Percentiles rank a stretch among this genome's conserved stretches.
These are phyloP conservation scores for Semaprochilodus insignis DNA, from an alignment of 2,797 vertebrate genomes.

Conservation along the genomic window DNA sequence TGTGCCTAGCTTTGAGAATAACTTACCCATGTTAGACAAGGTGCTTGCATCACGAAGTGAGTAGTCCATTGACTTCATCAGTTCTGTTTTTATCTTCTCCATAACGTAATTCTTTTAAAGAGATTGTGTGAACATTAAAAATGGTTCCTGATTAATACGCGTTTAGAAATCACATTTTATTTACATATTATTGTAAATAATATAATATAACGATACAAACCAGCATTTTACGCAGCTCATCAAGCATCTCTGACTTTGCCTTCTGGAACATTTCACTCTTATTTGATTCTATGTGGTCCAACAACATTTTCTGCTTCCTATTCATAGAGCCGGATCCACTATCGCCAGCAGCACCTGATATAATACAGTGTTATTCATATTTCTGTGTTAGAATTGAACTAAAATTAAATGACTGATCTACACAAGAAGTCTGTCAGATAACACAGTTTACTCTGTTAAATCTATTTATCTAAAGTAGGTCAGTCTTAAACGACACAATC, in stretches of 20 bases:
- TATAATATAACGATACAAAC: not conserved
- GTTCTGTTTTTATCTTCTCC: not conserved
- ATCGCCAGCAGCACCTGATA: not conserved
- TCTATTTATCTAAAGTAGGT: too few species aligned
- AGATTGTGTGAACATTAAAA: too few species aligned
- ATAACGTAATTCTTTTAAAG: not conserved
- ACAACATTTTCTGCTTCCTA: not conserved
- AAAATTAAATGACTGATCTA: not conserved
- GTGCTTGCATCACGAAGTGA: not conserved
- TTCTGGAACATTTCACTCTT: constrained; percentile 15
- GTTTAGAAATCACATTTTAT: too few species aligned
- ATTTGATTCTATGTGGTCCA: not conserved
- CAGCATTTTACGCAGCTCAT: not conserved
- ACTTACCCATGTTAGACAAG: not conserved
- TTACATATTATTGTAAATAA: too few species aligned
- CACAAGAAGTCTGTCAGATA: too few species aligned
- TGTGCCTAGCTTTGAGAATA: too few species aligned
- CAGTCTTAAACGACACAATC: too few species aligned
- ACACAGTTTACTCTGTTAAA: too few species aligned
- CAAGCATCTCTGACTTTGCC: not conserved
- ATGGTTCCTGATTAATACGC: too few species aligned
- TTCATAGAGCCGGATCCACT: not conserved
- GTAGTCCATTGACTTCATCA: not conserved
- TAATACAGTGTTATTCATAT: not conserved
- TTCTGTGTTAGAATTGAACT: not conserved